phyloP scores from a whole-genome alignment of 1,140 invertebrate species.

The Ephestia elutella region DNA sequence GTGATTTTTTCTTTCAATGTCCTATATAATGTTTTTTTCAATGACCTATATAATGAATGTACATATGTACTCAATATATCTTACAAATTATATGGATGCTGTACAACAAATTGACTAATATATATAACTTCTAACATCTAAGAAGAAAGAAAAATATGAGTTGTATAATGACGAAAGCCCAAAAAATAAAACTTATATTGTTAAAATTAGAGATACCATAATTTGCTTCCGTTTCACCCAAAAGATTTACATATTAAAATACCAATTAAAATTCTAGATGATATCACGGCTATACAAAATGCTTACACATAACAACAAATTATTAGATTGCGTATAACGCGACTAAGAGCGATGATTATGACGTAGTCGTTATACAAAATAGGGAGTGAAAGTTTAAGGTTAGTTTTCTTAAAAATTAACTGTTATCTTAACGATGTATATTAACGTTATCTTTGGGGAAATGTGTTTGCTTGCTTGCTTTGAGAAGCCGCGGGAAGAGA shows the following conservation, averaged over 20 bases:
- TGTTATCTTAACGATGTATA: constrained; percentile 18
- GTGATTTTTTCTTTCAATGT: too few species aligned
- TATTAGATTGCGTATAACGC: neutral
- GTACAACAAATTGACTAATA: too few species aligned
- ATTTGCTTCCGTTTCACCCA: neutral
- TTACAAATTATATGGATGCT: too few species aligned
- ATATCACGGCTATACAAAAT: neutral
- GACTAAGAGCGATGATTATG: constrained; percentile 1
- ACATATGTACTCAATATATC: too few species aligned
- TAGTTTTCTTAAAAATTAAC: constrained; percentile 15
- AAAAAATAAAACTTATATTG: too few species aligned
- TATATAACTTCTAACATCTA: too few species aligned
- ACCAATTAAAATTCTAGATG: neutral
- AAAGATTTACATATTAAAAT: neutral
- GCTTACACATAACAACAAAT: neutral
- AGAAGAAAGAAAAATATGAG: too few species aligned
- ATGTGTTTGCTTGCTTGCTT: constrained; percentile 14
- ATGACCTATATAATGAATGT: too few species aligned
- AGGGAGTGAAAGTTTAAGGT: constrained; percentile 3
- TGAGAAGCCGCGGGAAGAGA: constrained; percentile 9
- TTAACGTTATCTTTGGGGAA: constrained; percentile 18
- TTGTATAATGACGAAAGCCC: too few species aligned
- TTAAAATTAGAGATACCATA: neutral
- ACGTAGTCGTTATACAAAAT: constrained; percentile 6
- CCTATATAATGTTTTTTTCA: too few species aligned